Evolutionary conservation across 1,140 invertebrate species (phyloP).

Genomic region (Drosophila watanabei): DNA sequence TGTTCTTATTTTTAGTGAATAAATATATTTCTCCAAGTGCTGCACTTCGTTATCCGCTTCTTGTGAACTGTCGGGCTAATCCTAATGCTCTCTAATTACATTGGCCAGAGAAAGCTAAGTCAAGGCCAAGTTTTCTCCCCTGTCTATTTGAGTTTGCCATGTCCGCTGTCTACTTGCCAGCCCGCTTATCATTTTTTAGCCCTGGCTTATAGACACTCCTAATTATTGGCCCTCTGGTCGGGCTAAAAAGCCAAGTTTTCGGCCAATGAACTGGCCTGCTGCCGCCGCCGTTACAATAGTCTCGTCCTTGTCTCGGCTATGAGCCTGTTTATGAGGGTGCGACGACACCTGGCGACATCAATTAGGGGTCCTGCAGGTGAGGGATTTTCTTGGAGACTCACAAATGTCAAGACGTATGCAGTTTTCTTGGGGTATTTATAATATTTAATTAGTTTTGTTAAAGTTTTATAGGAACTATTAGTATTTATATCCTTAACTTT

Average conservation of each 20-base stretch:
- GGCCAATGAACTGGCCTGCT: constrained; percentile 56
- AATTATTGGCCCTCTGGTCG: constrained; percentile 68
- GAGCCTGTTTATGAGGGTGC: constrained; percentile 38
- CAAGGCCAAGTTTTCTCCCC: constrained; percentile 39
- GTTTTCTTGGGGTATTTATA: constrained; percentile 1
- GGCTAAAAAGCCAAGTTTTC: constrained; percentile 9
- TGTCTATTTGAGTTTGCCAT: constrained; percentile 49
- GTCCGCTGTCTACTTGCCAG: constrained; percentile 66
- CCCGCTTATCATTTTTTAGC: constrained; percentile 69
- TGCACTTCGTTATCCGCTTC: constrained; percentile 46
- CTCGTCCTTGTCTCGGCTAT: neutral
- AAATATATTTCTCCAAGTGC: constrained; percentile 8
- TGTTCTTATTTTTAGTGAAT: neutral
- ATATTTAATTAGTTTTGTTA: neutral
- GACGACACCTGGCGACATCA: constrained; percentile 52
- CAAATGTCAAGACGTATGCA: constrained; percentile 34
- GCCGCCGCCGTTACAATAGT: neutral
- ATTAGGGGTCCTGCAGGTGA: constrained; percentile 25
- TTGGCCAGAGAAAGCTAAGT: constrained; percentile 44
- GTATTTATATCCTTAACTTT: neutral
- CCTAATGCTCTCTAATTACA: constrained; percentile 83
- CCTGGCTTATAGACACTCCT: constrained; percentile 54
- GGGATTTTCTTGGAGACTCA: constrained; percentile 5
- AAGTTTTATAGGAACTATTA: neutral
- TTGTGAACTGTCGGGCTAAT: constrained; percentile 64